Percentiles rank a stretch among this genome's conserved stretches.
Evolutionary conservation across 2,888 invertebrate species (phyloP).

Genomic region (Megalurothrips usitatus): DNA sequence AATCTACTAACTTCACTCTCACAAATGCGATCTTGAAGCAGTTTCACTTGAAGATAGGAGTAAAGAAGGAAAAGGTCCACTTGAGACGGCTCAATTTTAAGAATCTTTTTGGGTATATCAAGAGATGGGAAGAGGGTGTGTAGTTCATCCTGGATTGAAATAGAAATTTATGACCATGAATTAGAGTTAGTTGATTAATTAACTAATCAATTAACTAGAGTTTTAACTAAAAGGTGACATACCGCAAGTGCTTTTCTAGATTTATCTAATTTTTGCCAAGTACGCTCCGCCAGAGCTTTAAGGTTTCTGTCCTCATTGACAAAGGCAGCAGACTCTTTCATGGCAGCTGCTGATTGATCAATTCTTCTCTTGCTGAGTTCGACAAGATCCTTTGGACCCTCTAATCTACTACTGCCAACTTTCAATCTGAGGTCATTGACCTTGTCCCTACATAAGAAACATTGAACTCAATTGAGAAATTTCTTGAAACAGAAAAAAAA

Average conservation of each 20-base stretch:
- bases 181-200: background rate
- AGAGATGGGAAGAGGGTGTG: background rate
- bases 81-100: background rate
- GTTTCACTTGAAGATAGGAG: background rate
- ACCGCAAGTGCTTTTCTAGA: background rate
- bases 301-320: conserved; percentile 2
- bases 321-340: background rate
- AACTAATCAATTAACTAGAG: background rate
- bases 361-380: conserved; percentile 1
- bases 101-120: background rate
- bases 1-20: background rate
- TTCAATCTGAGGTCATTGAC: background rate
- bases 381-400: background rate
- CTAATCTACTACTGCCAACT: background rate
- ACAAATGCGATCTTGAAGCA: conserved; percentile 4
- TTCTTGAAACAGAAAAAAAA: background rate
- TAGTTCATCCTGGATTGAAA: background rate
- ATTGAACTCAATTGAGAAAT: background rate
- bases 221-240: background rate
- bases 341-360: background rate
- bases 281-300: background rate
- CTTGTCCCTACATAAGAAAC: background rate
- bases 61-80: conserved; percentile 5
- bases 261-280: background rate
- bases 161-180: background rate